Evolutionary conservation across 2,888 invertebrate species (phyloP).

Genomic region (Clitarchus hookeri): DNA sequence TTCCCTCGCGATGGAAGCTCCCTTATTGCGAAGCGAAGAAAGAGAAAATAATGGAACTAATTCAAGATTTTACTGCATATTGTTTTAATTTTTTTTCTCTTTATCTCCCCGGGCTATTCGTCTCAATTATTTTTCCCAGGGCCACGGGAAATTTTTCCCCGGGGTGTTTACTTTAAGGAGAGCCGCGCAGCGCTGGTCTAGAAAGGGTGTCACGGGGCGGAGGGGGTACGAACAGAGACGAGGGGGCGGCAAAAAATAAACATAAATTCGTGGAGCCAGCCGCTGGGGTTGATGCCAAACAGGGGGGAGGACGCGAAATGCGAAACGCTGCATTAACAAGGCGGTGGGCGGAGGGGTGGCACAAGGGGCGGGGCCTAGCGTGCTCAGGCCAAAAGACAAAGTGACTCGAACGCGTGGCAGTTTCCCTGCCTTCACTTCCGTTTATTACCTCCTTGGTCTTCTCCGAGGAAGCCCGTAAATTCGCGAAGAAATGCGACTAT

Average conservation of each 20-base stretch:
- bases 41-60: slow-evolving; percentile 14
- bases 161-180: background rate
- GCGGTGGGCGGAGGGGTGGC: background rate
- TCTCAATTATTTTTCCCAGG: slow-evolving; percentile 4
- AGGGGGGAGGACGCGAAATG: background rate
- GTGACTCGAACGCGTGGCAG: slow-evolving; percentile 1
- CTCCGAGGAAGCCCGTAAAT: background rate
- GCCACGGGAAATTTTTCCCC: background rate
- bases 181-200: background rate
- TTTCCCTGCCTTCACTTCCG: background rate
- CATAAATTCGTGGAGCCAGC: background rate
- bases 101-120: background rate
- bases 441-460: slow-evolving; percentile 14
- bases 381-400: background rate
- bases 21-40: slow-evolving; percentile 7
- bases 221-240: background rate
- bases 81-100: slow-evolving; percentile 3
- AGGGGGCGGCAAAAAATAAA: slow-evolving; percentile 14
- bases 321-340: slow-evolving; percentile 8
- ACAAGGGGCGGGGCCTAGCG: background rate
- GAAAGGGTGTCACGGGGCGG: background rate
- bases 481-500: background rate
- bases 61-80: slow-evolving; percentile 14
- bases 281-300: slow-evolving; percentile 14
- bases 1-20: background rate